Percentiles rank a stretch among this genome's conserved stretches.
phyloP scores from a whole-genome alignment of 2,888 invertebrate genomes.

The Erannis defoliaria region DNA sequence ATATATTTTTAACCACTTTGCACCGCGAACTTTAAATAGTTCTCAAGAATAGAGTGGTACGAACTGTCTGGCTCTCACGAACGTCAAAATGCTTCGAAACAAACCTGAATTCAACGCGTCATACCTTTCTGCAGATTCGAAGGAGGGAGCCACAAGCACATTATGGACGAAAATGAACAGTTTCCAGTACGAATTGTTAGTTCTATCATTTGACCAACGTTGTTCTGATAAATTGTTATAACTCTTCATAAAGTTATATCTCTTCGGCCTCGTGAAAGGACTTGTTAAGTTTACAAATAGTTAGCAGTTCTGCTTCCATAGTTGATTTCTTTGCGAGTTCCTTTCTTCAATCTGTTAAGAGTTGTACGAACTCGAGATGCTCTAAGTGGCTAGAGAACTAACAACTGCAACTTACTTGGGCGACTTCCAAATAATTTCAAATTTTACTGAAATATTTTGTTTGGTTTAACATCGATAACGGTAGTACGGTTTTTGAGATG shows the following conservation, averaged over 20 bases:
- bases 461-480: too few relatives aligned
- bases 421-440: too few relatives aligned
- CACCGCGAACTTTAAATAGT: conserved; percentile 16
- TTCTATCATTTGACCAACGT: neutral
- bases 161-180: neutral
- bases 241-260: neutral
- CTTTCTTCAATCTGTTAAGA: conserved; percentile 11
- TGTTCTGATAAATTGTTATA: neutral
- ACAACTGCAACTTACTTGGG: neutral
- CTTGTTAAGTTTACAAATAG: conserved; percentile 29
- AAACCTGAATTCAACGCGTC: neutral
- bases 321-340: conserved; percentile 21
- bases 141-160: neutral
- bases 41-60: conserved; percentile 7
- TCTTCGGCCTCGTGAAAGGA: conserved; percentile 15
- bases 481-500: too few relatives aligned
- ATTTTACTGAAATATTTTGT: too few relatives aligned
- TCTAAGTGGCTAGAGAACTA: neutral
- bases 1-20: too few relatives aligned
- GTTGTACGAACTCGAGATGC: neutral
- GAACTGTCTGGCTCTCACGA: neutral
- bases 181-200: neutral
- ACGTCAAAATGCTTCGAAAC: conserved; percentile 15
- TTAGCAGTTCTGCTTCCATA: conserved; percentile 13
- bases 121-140: neutral